Conservation (phyloP, 23 tunicate genomes). For the Corella eumyota region DNA sequence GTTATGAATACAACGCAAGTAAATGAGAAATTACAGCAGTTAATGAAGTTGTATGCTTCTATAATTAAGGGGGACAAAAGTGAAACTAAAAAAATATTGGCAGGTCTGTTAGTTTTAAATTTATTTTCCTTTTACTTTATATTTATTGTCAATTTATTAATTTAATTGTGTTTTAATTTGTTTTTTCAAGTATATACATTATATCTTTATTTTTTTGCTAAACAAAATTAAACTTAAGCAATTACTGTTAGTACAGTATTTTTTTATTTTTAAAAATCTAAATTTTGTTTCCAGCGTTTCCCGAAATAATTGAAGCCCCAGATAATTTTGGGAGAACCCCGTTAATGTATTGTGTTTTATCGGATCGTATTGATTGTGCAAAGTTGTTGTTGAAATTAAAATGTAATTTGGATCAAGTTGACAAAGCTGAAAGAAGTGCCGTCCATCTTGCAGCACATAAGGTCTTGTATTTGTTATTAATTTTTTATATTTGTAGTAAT, state of each 20-base stretch:
- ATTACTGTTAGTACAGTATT: too few relatives aligned
- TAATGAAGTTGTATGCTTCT: conserved; percentile 63
- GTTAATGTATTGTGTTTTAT: conserved; percentile 94
- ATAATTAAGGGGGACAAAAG: conserved; percentile 78
- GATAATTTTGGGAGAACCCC: conserved; percentile 98
- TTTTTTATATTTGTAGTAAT: neutral
- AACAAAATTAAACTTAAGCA: too few relatives aligned
- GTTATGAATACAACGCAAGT: neutral
- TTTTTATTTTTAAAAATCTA: too few relatives aligned
- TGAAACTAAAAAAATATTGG: conserved; percentile 58
- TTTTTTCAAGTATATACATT: neutral
- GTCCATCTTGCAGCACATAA: conserved; percentile 96
- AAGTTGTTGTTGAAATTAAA: conserved; percentile 73
- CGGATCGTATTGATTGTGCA: conserved; percentile 90
- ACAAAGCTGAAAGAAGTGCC: conserved; percentile 96
- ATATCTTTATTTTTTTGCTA: too few relatives aligned
- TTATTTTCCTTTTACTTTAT: too few relatives aligned
- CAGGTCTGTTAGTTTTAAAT: conserved; percentile 25
- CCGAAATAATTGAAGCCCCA: conserved; percentile 62
- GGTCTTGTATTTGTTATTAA: too few relatives aligned
- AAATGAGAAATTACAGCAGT: conserved; percentile 12
- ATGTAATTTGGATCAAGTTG: conserved; percentile 71
- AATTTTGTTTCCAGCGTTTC: conserved; percentile 26
- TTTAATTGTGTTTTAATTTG: too few relatives aligned
- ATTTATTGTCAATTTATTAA: too few relatives aligned